Evolutionary conservation across 2,113 vertebrate species (phyloP), one percentile per base, ranked within the genome.

Genomic region (Macquaria ambigua): DNA sequence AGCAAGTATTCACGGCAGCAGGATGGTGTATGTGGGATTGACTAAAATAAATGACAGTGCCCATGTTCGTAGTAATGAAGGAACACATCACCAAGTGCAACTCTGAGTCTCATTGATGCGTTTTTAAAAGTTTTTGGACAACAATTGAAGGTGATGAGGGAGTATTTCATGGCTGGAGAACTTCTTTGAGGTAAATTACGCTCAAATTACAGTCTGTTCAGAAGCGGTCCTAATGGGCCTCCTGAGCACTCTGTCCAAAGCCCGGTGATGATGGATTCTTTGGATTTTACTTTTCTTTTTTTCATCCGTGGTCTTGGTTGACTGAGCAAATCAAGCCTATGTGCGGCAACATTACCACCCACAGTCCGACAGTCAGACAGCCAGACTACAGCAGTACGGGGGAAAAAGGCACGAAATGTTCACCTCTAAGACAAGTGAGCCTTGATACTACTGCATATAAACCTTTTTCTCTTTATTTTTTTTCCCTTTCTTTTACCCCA

Each of bases 371-470:
- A 80, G 71, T 70, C 71, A 56, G 81, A 77, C 68, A 58, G 77
- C 53, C 58, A 46, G 43, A 61, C 31, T 58, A 67, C 61, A 58
- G 48, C 53, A n/a, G 37, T 78, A 15, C 56, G 34, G 39, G 3
- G 3, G 16, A 67, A 67, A 88, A 82, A 61, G 58, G 50, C 43
- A 79, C 8, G 18, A 72, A 55, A 64, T 82, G 58, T 74, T 81
- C 85, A 67, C 74, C 9, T 79, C 41, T 23, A 61, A 70, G 79
- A 89, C 61, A 84, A 89, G 75, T 66, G 59, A 83, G 66, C 71
- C 71, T 77, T 87, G 63, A 87, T 81, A 87, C 67, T 74, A 11
- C 59, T 58, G 43, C 59, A 68, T 72, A 73, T 21, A 14, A 21
- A 46, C 37, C 52, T 55, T 74, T 61, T 68, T n/a, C 18, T 62